Conservation (phyloP, 2,888 invertebrate species). For the Apodemia hepburni region DNA sequence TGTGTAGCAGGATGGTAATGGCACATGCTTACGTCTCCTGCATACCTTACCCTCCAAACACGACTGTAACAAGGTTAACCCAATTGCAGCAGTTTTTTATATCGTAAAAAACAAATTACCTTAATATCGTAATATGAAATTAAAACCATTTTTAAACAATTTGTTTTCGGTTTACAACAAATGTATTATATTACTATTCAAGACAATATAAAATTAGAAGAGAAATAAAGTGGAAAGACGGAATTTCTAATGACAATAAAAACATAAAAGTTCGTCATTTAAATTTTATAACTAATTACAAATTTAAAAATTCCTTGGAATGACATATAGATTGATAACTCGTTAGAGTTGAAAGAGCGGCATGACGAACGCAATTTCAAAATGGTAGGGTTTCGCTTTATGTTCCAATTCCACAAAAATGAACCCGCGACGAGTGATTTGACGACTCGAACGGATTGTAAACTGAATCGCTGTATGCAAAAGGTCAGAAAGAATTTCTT, state of each 20-base stretch:
- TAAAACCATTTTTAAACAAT: too few relatives aligned
- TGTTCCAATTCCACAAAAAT: conserved; percentile 73
- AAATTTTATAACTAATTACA: conserved; percentile 25
- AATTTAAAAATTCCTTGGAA: conserved; percentile 36
- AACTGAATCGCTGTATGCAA: conserved; percentile 56
- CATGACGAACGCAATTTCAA: conserved; percentile 75
- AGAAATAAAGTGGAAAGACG: too few relatives aligned
- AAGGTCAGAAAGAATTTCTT: conserved; percentile 25
- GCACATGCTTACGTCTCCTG: too few relatives aligned
- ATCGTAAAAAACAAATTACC: too few relatives aligned
- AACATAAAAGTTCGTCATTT: background rate
- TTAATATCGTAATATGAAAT: too few relatives aligned
- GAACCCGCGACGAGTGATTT: conserved; percentile 71
- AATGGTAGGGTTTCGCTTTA: conserved; percentile 75
- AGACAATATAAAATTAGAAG: too few relatives aligned
- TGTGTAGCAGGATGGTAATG: too few relatives aligned
- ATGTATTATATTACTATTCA: too few relatives aligned
- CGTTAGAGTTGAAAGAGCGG: conserved; percentile 34
- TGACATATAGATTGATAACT: conserved; percentile 31
- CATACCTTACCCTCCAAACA: too few relatives aligned
- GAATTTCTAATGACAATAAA: background rate
- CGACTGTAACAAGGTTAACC: too few relatives aligned
- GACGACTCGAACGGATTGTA: conserved; percentile 70
- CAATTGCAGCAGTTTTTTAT: too few relatives aligned
- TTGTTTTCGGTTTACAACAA: too few relatives aligned